Base-by-base conservation (phyloP, 2,888 invertebrate genomes). In the Anarsia innoxiella region DNA sequence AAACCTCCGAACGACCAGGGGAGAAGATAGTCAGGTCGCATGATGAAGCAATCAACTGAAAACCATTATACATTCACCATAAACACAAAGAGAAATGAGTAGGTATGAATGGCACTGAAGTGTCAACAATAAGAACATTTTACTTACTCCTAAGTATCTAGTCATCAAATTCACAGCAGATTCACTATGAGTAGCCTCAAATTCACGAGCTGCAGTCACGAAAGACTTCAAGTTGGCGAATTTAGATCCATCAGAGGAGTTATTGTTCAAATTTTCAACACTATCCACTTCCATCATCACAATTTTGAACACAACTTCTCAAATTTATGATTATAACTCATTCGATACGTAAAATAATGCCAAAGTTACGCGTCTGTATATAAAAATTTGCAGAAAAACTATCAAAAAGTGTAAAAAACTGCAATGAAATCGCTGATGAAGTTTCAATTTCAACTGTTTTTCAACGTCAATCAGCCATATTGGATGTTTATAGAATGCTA, bases 21-120 rank as follows among this genome's bases (percentile, higher is more conserved):
- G 91, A 90, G 59, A 91, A 92, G 53, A 89, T 85, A 45, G 87
- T 87, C 4, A 88, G 58, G 56, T 91, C 91, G 50, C 89, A 85
- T 12, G 89, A 86, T 32, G 88, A 88, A 36, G 89, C 87, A 52
- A 91, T 85, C 12, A 88, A 72, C 90, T 91, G 67, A n/a, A 33
- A 27, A n/a, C n/a, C n/a, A n/a, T n/a, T n/a, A n/a, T n/a, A n/a
- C n/a, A n/a, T n/a, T n/a, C n/a, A n/a, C n/a, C n/a, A n/a, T n/a
- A n/a, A n/a, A n/a, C n/a, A n/a, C n/a, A n/a, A n/a, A n/a, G n/a
- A n/a, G n/a, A n/a, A n/a, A n/a, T n/a, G n/a, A n/a, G n/a, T n/a
- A n/a, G n/a, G n/a, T n/a, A n/a, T n/a, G n/a, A n/a, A n/a, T n/a
- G n/a, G n/a, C n/a, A n/a, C n/a, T n/a, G n/a, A n/a, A n/a, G n/a